Conservation (phyloP, 2,888 invertebrate species). For the Sphecodes monilicornis region DNA sequence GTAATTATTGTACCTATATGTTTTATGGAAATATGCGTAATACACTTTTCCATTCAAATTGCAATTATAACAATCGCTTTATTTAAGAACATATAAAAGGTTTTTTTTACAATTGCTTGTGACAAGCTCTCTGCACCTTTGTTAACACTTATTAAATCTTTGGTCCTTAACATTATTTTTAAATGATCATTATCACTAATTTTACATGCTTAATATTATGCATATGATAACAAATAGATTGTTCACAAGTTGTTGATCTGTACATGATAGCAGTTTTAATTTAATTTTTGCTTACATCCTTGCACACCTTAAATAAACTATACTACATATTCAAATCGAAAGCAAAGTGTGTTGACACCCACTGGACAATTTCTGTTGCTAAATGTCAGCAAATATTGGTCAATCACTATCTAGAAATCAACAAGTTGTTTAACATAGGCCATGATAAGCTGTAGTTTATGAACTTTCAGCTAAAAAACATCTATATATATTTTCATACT, state of each 20-base stretch:
- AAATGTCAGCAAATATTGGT: constrained; percentile 9
- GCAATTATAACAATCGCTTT: constrained; percentile 60
- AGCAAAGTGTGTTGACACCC: not conserved
- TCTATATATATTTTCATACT: constrained; percentile 42
- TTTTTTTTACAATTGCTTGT: constrained; percentile 71
- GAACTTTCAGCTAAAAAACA: constrained; percentile 41
- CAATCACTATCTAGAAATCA: constrained; percentile 10
- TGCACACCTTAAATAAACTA: not conserved
- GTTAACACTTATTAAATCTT: constrained; percentile 81
- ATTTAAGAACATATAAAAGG: constrained; percentile 71
- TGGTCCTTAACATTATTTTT: constrained; percentile 82
- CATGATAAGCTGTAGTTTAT: constrained; percentile 20
- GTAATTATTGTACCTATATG: constrained; percentile 57
- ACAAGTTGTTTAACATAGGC: constrained; percentile 32
- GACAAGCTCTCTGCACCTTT: constrained; percentile 76
- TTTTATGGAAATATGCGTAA: constrained; percentile 40
- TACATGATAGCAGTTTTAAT: constrained; percentile 22
- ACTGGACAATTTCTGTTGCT: not conserved
- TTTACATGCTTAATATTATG: constrained; percentile 60
- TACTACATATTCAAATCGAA: not conserved
- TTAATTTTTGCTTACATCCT: not conserved
- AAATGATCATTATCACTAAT: constrained; percentile 69
- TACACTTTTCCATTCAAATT: constrained; percentile 43
- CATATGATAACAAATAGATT: constrained; percentile 58
- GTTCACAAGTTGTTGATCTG: constrained; percentile 42